Evolutionary conservation across 37 sponge, comb jelly and placozoan species (phyloP), one percentile per base, ranked within the genome.

Genomic region (Chondrosia reniformis): DNA sequence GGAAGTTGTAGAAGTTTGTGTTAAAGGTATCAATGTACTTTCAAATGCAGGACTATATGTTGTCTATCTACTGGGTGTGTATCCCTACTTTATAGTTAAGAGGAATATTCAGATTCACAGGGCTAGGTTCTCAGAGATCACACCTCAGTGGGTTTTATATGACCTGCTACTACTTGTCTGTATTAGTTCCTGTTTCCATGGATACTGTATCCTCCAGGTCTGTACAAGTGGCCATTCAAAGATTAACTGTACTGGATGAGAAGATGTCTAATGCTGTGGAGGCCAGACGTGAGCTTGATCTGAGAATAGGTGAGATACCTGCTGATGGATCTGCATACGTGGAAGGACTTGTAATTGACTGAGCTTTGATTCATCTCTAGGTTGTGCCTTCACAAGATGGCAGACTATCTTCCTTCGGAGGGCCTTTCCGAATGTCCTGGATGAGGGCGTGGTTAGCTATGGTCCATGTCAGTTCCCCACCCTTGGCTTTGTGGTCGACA

Each of bases 401-500:
- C 99, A 95, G 80, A 99, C 99, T n/a, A 81, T 82, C 72, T 75
- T 80, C 5, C 83, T 99, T 55, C 80, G 41, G 6, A 77, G 64
- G 52, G 86, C 78, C 43, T 96, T 93, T 76, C 90, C 96, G 3
- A 39, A 44, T 17, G 82, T 87, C 40, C 84, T 99, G 32, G 74
- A 59, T 2, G 92, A 89, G 33, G 92, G 93, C 74, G 82, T 96
- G 46, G 76, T 99, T 58, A 94, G 94, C 71, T 99, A 99, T 76
- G 99, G 99, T 4, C 93, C 96, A 21, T 99, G 99, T 54, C 99
- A 99, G 88, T 96, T 96, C 86, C 99, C 99, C n/a, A 99, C 99
- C 9, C 94, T 99, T 32, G 99, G 99, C n/a, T 99, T 99, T 86
- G 97, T 96, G 27, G 97, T 96, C 64, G 99, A 98, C 55, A 89